Evolutionary conservation across 2,888 invertebrate species (phyloP), one percentile per base, ranked within the genome.

Genomic region (Scaptomyza tumidula): DNA sequence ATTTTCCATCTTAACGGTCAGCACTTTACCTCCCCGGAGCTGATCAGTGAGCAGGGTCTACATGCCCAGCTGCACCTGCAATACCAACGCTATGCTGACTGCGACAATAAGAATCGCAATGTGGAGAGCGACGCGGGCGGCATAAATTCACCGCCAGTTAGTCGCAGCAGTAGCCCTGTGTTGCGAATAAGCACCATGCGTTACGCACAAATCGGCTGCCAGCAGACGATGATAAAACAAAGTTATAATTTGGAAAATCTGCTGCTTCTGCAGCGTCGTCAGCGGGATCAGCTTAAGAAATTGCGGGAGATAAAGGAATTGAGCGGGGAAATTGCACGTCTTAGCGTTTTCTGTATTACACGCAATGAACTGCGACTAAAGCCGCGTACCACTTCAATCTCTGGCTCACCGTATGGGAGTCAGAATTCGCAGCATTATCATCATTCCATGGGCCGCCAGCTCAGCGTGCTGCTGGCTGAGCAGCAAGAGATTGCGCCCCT

Each of bases 1-100:
- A 95, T 98, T 81, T 97, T 98, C 91, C 95, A 96, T 93, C 95
- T 98, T 94, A 96, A 96, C 71, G 97, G 97, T 39, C 97, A 97
- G 4, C 96, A 95, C 88, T 98, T 98, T 90, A 96, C 96, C 41
- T 94, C 94, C 0, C 85, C 94, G 44, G 93, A 93, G 67, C 78
- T 88, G 52, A 86, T 92, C 31, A 89, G 82, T 19, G 80, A 78
- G 7, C 86, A 90, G 33, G 82, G 88, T 0, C 57, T 91, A 50
- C 78, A 88, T 5, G 75, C 81, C 43, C 90, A 90, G 59, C 68
- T 90, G 49, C 78, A 80, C 31, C 56, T 86, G 49, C 88, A 87
- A 55, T 91, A 90, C 52, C 77, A 85, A 44, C 81, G 83, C 16
- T 88, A 86, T 53, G 80, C 75, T 7, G 61, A 82, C 56, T 75